Base-by-base conservation (phyloP, 2,113 vertebrate species). In the Malaclemys terrapin region DNA sequence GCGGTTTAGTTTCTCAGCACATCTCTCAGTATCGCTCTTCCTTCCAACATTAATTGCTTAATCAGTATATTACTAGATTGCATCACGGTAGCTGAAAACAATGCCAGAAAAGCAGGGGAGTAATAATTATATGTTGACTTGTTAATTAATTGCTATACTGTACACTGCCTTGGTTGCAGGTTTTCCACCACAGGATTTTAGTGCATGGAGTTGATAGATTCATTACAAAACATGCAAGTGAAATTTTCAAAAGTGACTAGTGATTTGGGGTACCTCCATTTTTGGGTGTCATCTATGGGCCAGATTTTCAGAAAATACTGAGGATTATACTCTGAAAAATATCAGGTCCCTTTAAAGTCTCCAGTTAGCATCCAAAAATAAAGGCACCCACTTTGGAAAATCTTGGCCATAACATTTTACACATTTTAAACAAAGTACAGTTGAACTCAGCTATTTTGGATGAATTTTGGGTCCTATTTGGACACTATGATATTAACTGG, bases 151-250 rank as follows among this genome's bases (percentile, higher is more conserved):
- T 83, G 20, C 22, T 81, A 52, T 22, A 27, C 56, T 42, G 20
- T 19, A 88, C 31, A 19, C 53, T 65, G 62, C 0, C 53, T 88
- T 83, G 31, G 10, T 50, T 85, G 31, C 31, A 49, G 27, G 16
- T 65, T 95, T 90, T 56, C 29, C 88, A 84, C 85, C 12, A 81
- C 62, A 57, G 22, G 11, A 14, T 89, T 92, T 91, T 89, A 83
- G 87, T 91, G 10, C 53, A 76, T 53, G 84, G 85, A 31, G 90
- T 89, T 95, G 86, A 93, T 47, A 95, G 90, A 97, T 92, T 42
- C 89, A 90, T 83, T 96, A 65, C 31, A 86, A 95, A 88, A 94
- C 92, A 96, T 29, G 88, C 76, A 88, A 92, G 81, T 86, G 91
- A 96, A 69, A 87, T 47, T 81, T 92, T 89, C 94, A 45, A 92